Percentiles rank a stretch among this genome's conserved stretches.
Evolutionary conservation across 92 coral and sea anemone species (phyloP).

Genomic region (Scolanthus callimorphus): DNA sequence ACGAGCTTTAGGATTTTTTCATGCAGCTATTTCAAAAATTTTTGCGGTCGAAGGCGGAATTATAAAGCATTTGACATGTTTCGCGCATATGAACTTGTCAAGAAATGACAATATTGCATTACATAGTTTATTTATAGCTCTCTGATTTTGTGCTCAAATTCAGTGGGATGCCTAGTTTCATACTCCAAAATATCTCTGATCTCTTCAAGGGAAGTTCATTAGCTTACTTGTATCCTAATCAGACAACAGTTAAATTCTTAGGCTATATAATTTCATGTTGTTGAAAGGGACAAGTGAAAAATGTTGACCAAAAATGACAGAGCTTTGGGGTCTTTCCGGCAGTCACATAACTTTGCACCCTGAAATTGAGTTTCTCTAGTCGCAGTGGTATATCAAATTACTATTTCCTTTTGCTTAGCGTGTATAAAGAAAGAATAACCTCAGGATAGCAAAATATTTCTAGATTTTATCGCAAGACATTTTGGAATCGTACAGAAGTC

Average conservation of each 20-base stretch:
- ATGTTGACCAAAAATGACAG: background rate
- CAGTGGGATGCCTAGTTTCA: background rate
- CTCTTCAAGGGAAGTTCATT: background rate
- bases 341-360: background rate
- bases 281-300: background rate
- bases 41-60: constrained; percentile 17
- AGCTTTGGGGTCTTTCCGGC: background rate
- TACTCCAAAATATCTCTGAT: background rate
- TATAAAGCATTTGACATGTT: background rate
- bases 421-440: too few species aligned
- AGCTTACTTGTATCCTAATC: background rate
- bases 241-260: background rate
- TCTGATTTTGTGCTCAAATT: background rate
- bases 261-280: background rate
- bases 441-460: too few species aligned
- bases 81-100: background rate
- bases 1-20: background rate
- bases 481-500: too few species aligned
- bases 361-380: too few species aligned
- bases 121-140: constrained; percentile 1
- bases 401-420: background rate
- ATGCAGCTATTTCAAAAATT: constrained; percentile 24
- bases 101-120: background rate
- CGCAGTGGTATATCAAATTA: background rate
- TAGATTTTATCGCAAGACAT: too few species aligned